A percentile compares a stretch with the other conserved stretches of the same genome.
phyloP scores from a whole-genome alignment of 2,797 vertebrate species.

The Ctenosaura bakeri region DNA sequence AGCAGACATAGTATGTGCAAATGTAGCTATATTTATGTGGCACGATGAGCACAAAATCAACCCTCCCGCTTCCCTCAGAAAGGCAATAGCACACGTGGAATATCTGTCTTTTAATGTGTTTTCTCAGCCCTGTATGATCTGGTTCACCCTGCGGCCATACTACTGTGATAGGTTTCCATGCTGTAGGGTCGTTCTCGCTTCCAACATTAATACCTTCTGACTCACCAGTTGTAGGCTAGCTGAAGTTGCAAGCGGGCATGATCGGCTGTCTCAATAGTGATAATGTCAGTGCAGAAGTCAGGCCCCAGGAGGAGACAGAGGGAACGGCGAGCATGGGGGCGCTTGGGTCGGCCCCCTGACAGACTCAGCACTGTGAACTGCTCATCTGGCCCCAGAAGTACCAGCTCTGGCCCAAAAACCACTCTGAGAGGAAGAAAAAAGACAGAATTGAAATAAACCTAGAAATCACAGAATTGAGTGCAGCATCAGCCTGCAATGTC shows the following conservation, averaged over 20 bases:
- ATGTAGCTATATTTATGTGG: too few relatives aligned
- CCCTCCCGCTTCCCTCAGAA: not conserved
- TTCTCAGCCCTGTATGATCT: not conserved
- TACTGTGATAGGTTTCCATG: too few relatives aligned
- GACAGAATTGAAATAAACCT: not conserved
- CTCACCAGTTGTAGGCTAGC: constrained; percentile 93
- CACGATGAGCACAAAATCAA: not conserved
- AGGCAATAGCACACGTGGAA: not conserved
- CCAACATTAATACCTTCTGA: not conserved
- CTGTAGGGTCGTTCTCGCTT: not conserved
- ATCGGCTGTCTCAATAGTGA: constrained; percentile 92
- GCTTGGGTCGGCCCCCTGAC: constrained; percentile 90
- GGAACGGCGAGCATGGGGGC: constrained; percentile 87
- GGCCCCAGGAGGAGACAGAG: constrained; percentile 91
- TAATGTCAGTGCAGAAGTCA: constrained; percentile 92
- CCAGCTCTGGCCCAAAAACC: constrained; percentile 91
- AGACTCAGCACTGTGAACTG: constrained; percentile 93
- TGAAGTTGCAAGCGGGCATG: constrained; percentile 93
- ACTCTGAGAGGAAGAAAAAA: constrained; percentile 78
- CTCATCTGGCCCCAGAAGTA: constrained; percentile 91
- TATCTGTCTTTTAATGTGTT: not conserved
- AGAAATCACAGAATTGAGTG: not conserved
- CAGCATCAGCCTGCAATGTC: not conserved
- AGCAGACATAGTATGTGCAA: not conserved
- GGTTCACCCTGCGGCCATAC: too few relatives aligned